Evolutionary conservation across 35 echinoderm and acorn worm species (phyloP).

Genomic region (Patiria miniata): DNA sequence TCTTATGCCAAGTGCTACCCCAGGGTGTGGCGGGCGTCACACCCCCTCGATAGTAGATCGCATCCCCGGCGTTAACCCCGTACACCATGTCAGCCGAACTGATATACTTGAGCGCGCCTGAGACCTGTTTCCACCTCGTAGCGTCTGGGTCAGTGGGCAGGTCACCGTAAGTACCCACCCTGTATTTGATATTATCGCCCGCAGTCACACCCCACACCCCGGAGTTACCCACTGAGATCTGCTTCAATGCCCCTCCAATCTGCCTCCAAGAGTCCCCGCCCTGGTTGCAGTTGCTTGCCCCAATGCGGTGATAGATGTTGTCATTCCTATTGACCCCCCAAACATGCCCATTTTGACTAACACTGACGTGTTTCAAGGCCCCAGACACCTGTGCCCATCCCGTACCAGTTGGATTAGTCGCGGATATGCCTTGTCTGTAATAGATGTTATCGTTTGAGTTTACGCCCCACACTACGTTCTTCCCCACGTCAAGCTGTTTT

Average conservation of each 20-base stretch:
- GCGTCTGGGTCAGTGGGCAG: neutral
- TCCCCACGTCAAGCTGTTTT: neutral
- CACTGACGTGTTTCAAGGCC: neutral
- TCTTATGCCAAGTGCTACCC: neutral
- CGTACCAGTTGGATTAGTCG: neutral
- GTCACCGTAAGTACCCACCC: slow-evolving; percentile 2
- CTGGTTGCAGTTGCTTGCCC: neutral
- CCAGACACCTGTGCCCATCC: neutral
- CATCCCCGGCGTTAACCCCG: neutral
- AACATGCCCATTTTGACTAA: neutral
- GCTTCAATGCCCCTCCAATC: neutral
- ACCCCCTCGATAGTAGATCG: neutral
- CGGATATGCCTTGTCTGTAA: neutral
- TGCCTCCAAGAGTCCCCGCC: neutral
- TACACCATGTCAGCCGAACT: neutral
- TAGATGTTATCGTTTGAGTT: neutral
- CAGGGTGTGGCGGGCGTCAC: neutral
- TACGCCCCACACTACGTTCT: neutral
- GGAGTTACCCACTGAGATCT: neutral
- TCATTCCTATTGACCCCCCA: neutral
- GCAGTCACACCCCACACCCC: neutral
- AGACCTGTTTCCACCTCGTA: neutral
- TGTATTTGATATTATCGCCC: neutral
- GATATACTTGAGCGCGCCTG: neutral
- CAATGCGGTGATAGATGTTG: neutral